Percentiles rank a stretch among this genome's conserved stretches.
Conservation (phyloP, 2,797 vertebrate species). For the Rhinichthys osculus region DNA sequence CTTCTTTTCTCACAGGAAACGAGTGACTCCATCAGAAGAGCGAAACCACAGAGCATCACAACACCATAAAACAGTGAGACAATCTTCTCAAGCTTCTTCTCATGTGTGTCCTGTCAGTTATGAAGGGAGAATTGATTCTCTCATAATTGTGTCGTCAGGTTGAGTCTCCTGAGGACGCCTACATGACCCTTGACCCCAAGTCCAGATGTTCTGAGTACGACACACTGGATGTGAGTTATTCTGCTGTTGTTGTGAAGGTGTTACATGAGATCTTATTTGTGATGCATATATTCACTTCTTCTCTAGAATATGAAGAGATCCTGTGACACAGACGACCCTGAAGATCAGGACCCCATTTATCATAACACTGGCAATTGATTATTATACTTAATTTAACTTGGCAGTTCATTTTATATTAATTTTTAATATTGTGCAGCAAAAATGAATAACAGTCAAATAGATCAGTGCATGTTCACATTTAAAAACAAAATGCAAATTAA, state of each 20-base stretch:
- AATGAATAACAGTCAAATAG: no score
- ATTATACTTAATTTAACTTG: no score
- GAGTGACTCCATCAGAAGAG: neutral
- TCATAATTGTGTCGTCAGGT: conserved; percentile 1
- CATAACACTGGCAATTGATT: neutral
- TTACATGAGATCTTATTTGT: neutral
- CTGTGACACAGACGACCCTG: neutral
- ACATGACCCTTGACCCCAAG: conserved; percentile 32
- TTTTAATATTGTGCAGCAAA: no score
- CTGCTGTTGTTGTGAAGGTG: neutral
- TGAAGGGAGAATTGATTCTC: neutral
- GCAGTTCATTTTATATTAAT: no score
- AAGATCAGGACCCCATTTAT: neutral
- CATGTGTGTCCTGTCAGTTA: neutral
- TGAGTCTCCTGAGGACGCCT: neutral
- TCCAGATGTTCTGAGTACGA: conserved; percentile 27
- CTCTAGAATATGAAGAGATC: conserved; percentile 7
- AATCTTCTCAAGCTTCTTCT: neutral
- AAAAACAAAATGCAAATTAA: no score
- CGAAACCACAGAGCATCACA: neutral
- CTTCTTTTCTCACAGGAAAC: conserved; percentile 14
- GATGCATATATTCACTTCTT: conserved; percentile 1
- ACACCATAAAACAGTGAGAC: neutral
- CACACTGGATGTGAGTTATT: conserved; percentile 34
- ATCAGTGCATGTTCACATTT: no score